A percentile compares a stretch with the other conserved stretches of the same genome.
These are phyloP conservation scores for Mystacornis crossleyi DNA, from an alignment of 2,113 vertebrate genomes.

Conservation along the genomic window DNA sequence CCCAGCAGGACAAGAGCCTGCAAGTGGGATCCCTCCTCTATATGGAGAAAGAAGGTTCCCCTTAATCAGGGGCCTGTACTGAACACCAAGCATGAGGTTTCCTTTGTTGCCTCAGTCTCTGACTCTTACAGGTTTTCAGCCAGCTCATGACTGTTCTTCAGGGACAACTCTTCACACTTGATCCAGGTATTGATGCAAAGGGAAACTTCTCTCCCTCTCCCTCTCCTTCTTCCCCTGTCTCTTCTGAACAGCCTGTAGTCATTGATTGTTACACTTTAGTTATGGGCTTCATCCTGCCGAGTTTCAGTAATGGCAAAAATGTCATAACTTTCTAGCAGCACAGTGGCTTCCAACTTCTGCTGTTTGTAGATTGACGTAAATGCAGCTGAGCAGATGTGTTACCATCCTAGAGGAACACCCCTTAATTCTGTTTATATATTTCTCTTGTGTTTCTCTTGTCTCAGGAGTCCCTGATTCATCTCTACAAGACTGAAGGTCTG, in stretches of 20 bases:
- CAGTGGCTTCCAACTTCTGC: not conserved
- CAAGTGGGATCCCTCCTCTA: rapidly evolving
- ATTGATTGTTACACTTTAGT: not conserved
- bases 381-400: not conserved
- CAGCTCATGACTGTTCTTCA: not conserved
- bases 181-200: not conserved
- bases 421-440: not conserved
- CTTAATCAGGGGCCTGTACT: not conserved
- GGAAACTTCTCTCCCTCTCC: not conserved
- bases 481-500: not conserved
- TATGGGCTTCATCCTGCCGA: not conserved
- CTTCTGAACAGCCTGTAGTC: not conserved
- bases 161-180: not conserved
- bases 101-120: not conserved
- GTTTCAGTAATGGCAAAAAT: not conserved
- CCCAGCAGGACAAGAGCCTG: not conserved
- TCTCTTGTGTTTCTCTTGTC: not conserved
- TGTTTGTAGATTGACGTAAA: not conserved
- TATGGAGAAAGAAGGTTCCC: not conserved
- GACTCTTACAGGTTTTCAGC: not conserved
- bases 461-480: not conserved
- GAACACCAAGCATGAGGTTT: not conserved
- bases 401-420: not conserved
- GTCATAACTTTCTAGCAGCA: not conserved
- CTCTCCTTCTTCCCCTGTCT: not conserved